Evolutionary conservation across 2,113 vertebrate genomes (phyloP), one percentile per base, ranked within the genome.

Genomic region (Probosciger aterrimus): DNA sequence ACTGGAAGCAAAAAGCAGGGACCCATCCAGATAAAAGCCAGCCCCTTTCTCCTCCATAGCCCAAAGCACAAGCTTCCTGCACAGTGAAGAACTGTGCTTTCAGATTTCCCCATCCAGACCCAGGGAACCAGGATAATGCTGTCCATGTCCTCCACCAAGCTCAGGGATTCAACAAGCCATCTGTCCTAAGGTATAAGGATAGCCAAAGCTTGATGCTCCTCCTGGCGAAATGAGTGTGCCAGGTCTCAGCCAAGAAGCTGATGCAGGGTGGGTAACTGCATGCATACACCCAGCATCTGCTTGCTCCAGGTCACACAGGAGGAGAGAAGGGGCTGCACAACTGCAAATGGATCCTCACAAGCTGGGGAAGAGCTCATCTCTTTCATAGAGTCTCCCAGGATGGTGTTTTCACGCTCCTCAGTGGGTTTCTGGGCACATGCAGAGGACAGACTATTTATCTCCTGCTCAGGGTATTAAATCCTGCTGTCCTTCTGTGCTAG

Each of bases 331-430:
- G 35, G 10, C 37, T 77, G 16, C 49, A 73, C 31, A 60, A 11
- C 39, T 84, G 35, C 59, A 69, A 4, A 17, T 37, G 33, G n/a
- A 46, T 50, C 25, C 30, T 77, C 35, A 43, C 0, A 0, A 69
- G 39, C n/a, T 73, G 18, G 49, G 31, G 31, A 77, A 55, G 14
- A 59, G 25, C 25, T 74, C 53, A 17, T 13, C 11, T 39, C n/a
- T 35, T 22, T 81, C 49, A 35, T 16, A 64, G 24, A 59, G 79
- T 14, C 16, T 53, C 41, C 7, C 30, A 57, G 27, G 37, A 52
- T 0, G 0, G 14, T 60, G 13, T 31, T 35, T 83, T 27, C 33
- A 14, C 19, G 15, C 4, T 83, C 23, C 8, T 11, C n/a, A 0
- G 0, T 24, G 31, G 17, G 19, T 63, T 77, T 88, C 57, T 62